Conservation (phyloP, 1,140 invertebrate genomes). For the Augochlora pura region DNA sequence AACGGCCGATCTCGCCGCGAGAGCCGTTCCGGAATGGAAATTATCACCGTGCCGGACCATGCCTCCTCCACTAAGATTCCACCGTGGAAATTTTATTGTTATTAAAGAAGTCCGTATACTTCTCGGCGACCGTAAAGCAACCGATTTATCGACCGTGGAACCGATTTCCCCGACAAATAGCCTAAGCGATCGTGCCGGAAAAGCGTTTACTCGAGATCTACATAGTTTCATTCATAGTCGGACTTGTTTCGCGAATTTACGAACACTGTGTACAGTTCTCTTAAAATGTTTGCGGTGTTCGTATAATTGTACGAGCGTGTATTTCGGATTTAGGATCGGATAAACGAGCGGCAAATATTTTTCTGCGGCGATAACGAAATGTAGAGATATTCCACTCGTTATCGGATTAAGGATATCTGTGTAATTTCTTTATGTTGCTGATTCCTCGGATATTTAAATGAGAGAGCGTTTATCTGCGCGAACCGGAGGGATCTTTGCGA, state of each 20-base stretch:
- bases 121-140: background rate
- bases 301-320: background rate
- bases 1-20: background rate
- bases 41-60: background rate
- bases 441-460: too few relatives aligned
- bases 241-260: background rate
- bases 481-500: too few relatives aligned
- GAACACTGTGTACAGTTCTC: accelerated
- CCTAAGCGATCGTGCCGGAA: background rate
- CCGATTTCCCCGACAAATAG: background rate
- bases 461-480: too few relatives aligned
- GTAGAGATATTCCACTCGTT: too few relatives aligned
- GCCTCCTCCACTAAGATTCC: background rate
- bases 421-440: too few relatives aligned
- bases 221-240: background rate
- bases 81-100: background rate
- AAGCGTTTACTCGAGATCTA: background rate
- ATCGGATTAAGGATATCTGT: too few relatives aligned
- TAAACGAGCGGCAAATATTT: too few relatives aligned
- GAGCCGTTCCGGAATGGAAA: background rate
- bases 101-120: background rate
- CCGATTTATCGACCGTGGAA: background rate
- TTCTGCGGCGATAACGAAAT: too few relatives aligned
- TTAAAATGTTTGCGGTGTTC: background rate
- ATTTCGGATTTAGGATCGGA: too few relatives aligned